Evolutionary conservation across 2,113 vertebrate genomes (phyloP).

Genomic region (Cyanoderma ruficeps): DNA sequence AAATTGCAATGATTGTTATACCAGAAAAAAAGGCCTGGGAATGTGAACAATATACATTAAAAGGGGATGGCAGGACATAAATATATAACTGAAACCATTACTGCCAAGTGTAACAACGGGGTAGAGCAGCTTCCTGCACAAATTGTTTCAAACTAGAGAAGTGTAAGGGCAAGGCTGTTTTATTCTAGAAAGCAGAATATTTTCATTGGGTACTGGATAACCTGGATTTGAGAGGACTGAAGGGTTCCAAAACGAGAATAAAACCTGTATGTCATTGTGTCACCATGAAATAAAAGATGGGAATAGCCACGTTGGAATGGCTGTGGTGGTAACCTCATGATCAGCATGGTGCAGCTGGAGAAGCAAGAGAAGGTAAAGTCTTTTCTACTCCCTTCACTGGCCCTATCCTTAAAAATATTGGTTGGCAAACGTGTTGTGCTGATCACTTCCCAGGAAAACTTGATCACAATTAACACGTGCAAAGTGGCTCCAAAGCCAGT

Average conservation of each 20-base stretch:
- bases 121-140: conserved; percentile 31
- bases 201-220: not conserved
- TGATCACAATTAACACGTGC: not conserved
- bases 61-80: conserved; percentile 58
- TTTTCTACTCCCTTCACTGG: not conserved
- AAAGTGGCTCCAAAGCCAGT: not conserved
- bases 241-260: not conserved
- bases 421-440: rapidly evolving
- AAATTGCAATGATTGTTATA: conserved; percentile 55
- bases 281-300: not conserved
- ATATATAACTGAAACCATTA: conserved; percentile 23
- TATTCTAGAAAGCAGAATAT: conserved; percentile 23
- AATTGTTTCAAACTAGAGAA: conserved; percentile 38
- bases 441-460: not conserved
- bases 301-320: not conserved
- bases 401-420: not conserved
- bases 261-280: not conserved
- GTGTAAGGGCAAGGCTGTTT: not conserved
- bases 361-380: not conserved
- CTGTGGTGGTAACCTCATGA: not conserved
- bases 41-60: conserved; percentile 53
- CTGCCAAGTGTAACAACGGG: conserved; percentile 56
- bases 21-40: conserved; percentile 41
- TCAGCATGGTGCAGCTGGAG: not conserved
- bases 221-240: conserved; percentile 1